These are phyloP conservation scores for Oncorhynchus keta DNA, from an alignment of 2,113 vertebrate species.

Conservation along the genomic window DNA sequence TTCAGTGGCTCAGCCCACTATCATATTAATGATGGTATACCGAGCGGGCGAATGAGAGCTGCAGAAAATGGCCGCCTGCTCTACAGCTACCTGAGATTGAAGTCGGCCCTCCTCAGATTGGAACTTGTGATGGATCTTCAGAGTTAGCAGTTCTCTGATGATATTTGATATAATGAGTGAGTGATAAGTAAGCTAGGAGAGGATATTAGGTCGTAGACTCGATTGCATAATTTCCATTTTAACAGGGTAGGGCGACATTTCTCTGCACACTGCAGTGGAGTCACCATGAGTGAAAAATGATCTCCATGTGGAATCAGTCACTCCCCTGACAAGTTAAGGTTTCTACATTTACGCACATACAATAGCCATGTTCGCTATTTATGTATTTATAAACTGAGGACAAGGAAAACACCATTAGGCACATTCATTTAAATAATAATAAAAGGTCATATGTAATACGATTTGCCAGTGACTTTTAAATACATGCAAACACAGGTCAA, in stretches of 20 bases:
- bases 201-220: not conserved
- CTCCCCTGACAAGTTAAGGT: not conserved
- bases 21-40: constrained; percentile 58
- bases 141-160: not conserved
- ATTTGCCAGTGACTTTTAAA: not conserved
- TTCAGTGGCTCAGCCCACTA: constrained; percentile 47
- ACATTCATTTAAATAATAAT: not conserved
- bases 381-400: not conserved
- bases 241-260: not conserved
- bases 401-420: not conserved
- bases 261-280: not conserved
- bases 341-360: not conserved
- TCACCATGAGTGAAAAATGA: not conserved
- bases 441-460: not conserved
- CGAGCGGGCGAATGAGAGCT: constrained; percentile 28
- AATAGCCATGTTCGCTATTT: not conserved
- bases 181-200: constrained; percentile 21
- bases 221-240: no score
- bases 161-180: constrained; percentile 27
- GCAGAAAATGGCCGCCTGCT: constrained; percentile 43
- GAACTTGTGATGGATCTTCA: not conserved
- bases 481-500: not conserved
- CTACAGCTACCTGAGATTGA: constrained; percentile 38
- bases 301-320: not conserved
- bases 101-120: constrained; percentile 2